These are phyloP conservation scores for Nyctereutes procyonoides DNA, from an alignment of 2,113 vertebrate genomes.

Conservation along the genomic window DNA sequence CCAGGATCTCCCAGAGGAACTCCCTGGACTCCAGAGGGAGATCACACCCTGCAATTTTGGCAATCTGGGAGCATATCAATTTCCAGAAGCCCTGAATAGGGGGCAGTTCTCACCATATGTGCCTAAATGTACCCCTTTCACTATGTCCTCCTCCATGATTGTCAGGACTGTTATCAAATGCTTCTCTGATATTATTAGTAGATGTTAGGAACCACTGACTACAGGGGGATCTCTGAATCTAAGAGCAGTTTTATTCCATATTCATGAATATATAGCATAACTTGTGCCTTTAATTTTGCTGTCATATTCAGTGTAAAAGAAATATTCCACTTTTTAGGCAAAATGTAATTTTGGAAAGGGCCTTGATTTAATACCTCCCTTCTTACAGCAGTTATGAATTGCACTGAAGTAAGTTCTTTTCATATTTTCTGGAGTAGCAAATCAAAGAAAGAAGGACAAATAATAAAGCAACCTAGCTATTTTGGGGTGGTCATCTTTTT, in stretches of 20 bases:
- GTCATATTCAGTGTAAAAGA: not conserved
- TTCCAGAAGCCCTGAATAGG: constrained; percentile 67
- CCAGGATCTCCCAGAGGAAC: constrained; percentile 23
- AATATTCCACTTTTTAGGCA: not conserved
- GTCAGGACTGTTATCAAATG: constrained; percentile 42
- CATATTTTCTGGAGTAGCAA: not conserved
- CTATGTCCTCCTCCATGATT: constrained; percentile 21
- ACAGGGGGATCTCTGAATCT: not conserved
- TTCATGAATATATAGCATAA: not conserved
- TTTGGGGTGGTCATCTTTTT: not conserved
- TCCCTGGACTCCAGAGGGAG: constrained; percentile 37
- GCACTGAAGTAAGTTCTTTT: constrained; percentile 45
- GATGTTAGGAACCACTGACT: not conserved
- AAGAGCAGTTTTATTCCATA: not conserved
- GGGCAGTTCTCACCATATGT: constrained; percentile 19
- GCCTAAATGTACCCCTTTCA: constrained; percentile 49
- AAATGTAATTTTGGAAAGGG: constrained; percentile 5
- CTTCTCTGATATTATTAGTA: not conserved
- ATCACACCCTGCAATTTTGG: constrained; percentile 59
- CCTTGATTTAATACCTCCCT: constrained; percentile 1
- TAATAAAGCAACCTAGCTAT: not conserved
- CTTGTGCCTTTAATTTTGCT: not conserved
- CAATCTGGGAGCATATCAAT: constrained; percentile 68
- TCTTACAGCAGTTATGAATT: constrained; percentile 41
- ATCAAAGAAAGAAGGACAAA: not conserved